These are phyloP conservation scores for Danio albolineatus DNA, from an alignment of 2,797 vertebrate species.

Conservation along the genomic window DNA sequence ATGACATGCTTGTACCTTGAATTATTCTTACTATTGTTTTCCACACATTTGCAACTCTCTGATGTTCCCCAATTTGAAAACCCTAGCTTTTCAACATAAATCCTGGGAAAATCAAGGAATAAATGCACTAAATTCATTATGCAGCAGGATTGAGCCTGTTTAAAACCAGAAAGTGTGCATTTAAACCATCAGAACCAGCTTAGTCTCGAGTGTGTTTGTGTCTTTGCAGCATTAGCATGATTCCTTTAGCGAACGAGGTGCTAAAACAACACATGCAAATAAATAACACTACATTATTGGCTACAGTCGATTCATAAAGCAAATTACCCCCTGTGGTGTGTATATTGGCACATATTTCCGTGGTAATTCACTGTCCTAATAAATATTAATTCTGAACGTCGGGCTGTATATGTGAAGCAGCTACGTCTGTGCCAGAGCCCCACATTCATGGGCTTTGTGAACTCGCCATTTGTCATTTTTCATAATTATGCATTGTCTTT, in stretches of 20 bases:
- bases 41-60: neutral
- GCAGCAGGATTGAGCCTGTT: neutral
- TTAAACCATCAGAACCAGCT: neutral
- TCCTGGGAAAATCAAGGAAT: too few species aligned
- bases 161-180: neutral
- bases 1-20: too few species aligned
- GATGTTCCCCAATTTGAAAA: neutral
- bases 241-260: neutral
- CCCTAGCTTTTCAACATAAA: neutral
- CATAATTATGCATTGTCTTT: conserved; percentile 76
- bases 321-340: neutral
- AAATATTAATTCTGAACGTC: conserved; percentile 4
- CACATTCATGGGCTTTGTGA: conserved; percentile 52
- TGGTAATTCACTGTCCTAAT: neutral
- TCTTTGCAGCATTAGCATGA: neutral
- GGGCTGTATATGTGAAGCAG: neutral
- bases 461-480: conserved; percentile 75
- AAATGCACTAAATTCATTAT: neutral
- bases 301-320: neutral
- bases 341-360: neutral
- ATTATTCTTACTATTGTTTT: too few species aligned
- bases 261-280: neutral
- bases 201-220: neutral
- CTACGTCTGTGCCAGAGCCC: conserved; percentile 15
- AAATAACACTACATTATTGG: neutral